Evolutionary conservation across 2,113 vertebrate species (phyloP).

Genomic region (Oreochromis tanganicae): DNA sequence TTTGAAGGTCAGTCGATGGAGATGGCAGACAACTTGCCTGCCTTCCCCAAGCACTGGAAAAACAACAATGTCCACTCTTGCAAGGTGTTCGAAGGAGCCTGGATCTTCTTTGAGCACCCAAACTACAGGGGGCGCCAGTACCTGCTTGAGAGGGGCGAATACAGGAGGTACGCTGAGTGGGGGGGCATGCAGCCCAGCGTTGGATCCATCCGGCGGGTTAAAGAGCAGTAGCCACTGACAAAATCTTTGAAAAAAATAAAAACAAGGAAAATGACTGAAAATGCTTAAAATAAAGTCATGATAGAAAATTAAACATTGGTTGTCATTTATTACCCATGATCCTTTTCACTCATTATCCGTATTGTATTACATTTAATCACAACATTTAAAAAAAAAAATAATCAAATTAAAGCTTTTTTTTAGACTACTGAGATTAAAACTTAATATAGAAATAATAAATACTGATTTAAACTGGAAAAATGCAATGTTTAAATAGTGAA

Average conservation of each 20-base stretch:
- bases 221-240: neutral
- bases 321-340: neutral
- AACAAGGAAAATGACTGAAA: neutral
- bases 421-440: accelerated
- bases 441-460: neutral
- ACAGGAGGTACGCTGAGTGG: constrained; percentile 36
- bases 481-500: neutral
- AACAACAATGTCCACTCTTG: constrained; percentile 37
- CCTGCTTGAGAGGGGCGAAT: constrained; percentile 58
- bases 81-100: constrained; percentile 45
- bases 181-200: constrained; percentile 2
- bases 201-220: neutral
- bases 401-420: neutral
- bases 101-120: constrained; percentile 52
- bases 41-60: constrained; percentile 35
- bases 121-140: constrained; percentile 49
- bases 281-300: neutral
- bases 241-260: neutral
- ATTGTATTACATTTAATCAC: neutral
- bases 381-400: neutral
- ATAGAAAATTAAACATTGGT: neutral
- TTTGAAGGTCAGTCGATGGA: constrained; percentile 40
- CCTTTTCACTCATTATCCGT: neutral
- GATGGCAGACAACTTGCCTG: constrained; percentile 37
- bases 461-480: neutral